Evolutionary conservation across 2,113 vertebrate species (phyloP).

Genomic region (Jacana jacana): DNA sequence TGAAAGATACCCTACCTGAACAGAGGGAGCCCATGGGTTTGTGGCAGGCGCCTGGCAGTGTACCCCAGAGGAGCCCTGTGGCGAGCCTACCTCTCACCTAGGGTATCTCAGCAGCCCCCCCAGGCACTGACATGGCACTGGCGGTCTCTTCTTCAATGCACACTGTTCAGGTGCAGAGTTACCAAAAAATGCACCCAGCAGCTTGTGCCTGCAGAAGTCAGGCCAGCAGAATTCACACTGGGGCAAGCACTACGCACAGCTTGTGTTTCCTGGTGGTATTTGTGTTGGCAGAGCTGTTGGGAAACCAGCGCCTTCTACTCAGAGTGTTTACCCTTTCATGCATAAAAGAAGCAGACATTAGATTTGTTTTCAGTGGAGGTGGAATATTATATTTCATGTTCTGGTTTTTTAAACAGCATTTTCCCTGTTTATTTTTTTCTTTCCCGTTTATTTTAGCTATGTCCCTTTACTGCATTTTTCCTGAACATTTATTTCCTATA

Average conservation of each 20-base stretch:
- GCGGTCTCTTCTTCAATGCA: rapidly evolving
- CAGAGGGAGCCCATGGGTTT: neutral
- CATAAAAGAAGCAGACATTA: neutral
- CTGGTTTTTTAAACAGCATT: neutral
- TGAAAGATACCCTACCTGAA: neutral
- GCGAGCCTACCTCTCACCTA: rapidly evolving
- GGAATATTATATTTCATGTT: neutral
- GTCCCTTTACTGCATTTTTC: neutral
- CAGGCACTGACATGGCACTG: rapidly evolving
- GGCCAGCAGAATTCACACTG: neutral
- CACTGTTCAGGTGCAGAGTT: neutral
- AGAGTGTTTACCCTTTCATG: neutral
- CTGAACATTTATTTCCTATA: neutral
- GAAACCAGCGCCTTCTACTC: neutral
- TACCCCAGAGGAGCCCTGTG: rapidly evolving
- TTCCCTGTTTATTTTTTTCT: constrained; percentile 2
- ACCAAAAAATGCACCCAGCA: neutral
- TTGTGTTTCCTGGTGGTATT: neutral
- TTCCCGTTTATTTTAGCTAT: neutral
- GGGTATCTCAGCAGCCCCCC: neutral
- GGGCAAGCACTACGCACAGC: neutral
- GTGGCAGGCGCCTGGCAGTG: rapidly evolving
- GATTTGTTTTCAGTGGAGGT: neutral
- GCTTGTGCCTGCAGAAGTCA: neutral
- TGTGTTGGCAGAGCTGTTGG: neutral